phyloP scores from a whole-genome alignment of 2,888 invertebrate genomes.

The Pachydiplax longipennis region DNA sequence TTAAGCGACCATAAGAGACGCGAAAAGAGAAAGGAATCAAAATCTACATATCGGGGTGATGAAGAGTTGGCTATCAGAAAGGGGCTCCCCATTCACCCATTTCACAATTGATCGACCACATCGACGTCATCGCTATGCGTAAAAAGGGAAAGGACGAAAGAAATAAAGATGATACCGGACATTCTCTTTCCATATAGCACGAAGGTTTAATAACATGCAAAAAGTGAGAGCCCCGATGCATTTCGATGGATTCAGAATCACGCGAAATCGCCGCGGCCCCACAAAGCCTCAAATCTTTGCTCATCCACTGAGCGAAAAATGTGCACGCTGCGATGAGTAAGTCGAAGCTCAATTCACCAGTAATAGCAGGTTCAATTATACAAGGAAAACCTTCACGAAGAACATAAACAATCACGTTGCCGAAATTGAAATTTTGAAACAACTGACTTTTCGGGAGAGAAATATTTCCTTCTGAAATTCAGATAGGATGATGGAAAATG shows the following conservation, averaged over 20 bases:
- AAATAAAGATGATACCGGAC: background rate
- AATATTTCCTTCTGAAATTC: too few relatives aligned
- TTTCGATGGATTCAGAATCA: background rate
- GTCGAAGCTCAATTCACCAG: too few relatives aligned
- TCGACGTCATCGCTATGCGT: slow-evolving; percentile 16
- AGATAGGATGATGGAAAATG: too few relatives aligned
- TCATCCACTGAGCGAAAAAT: too few relatives aligned
- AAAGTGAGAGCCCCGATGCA: background rate
- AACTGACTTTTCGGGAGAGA: too few relatives aligned
- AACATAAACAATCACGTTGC: too few relatives aligned
- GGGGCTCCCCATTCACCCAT: background rate
- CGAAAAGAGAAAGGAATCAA: background rate
- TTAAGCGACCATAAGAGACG: background rate
- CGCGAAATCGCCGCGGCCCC: too few relatives aligned
- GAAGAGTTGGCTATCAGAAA: background rate
- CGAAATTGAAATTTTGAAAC: too few relatives aligned
- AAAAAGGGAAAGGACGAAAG: slow-evolving; percentile 34
- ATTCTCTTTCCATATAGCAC: background rate
- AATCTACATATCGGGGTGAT: background rate
- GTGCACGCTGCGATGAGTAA: too few relatives aligned
- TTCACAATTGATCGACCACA: slow-evolving; percentile 37
- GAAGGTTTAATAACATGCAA: background rate
- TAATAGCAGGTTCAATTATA: too few relatives aligned
- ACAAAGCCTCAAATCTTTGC: too few relatives aligned
- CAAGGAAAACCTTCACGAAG: too few relatives aligned